Base-by-base conservation (phyloP, 53 echinoderm and acorn worm species). In the Astropecten irregularis region DNA sequence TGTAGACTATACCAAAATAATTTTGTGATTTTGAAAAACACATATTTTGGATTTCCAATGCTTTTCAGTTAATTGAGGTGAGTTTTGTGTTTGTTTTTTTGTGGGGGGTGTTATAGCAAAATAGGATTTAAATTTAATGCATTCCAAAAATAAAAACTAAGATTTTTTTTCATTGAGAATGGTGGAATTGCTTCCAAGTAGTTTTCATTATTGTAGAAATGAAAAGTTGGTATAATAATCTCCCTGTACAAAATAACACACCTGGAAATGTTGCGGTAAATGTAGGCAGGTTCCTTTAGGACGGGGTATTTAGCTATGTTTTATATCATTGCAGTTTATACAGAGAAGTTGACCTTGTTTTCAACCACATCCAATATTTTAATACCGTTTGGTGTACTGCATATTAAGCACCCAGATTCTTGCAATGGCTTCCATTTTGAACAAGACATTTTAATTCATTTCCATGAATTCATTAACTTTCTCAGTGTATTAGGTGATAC, bases 251-350 rank as follows among this genome's bases (percentile, higher is more conserved):
- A 56, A 40, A 39, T 74, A 25, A 73, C 11, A 52, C 35, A 3
- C 21, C 55, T 25, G 2, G 4, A 28, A 58, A 38, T 37, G 36
- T 53, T 56, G 73, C 73, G 53, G 73, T 74, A 74, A 74, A 74
- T 74, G 74, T 58, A 74, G 74, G 35, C 42, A 14, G 39, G 38
- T 73, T 56, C 4, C 74, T 74, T 42, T 42, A 8, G 11, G 11
- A 42, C n/a, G n/a, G n/a, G n/a, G n/a, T n/a, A 21, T 36, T 33
- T 28, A 71, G 30, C 9, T 2, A 36, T 9, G 31, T 4, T 20
- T 9, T 49, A 48, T 11, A 25, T 3, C 18, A 29, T 16, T 48
- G 26, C 13, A 23, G 54, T 18, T 26, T 26, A 21, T 23, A 54
- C 1, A 0, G 22, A 6, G 19, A 22, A 4, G 9, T 21, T 21